Percentiles rank a stretch among this genome's conserved stretches.
Conservation (phyloP, 2,797 vertebrate genomes). For the Scyliorhinus canicula region DNA sequence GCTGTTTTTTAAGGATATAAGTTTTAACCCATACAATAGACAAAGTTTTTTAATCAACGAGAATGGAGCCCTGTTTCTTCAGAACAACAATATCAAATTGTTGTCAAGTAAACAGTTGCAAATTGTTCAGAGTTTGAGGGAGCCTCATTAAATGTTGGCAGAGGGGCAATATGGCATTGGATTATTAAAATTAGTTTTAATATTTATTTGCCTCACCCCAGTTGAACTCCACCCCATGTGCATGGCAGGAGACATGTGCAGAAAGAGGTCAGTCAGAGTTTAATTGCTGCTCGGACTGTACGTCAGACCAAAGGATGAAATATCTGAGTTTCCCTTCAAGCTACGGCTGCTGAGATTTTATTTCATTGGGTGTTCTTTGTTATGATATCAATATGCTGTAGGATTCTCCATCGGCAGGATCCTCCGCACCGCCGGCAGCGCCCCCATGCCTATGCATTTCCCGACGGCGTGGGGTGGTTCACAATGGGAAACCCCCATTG, state of each 20-base stretch:
- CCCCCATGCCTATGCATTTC: too few relatives aligned
- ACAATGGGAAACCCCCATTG: too few relatives aligned
- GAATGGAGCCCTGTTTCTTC: neutral
- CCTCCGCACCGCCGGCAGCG: too few relatives aligned
- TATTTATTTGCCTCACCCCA: too few relatives aligned
- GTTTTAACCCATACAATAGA: neutral
- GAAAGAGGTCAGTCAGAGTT: too few relatives aligned
- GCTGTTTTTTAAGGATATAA: neutral
- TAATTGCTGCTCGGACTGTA: too few relatives aligned
- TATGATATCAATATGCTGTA: neutral
- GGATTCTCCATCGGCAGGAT: too few relatives aligned
- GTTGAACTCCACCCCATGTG: neutral
- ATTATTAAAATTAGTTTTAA: too few relatives aligned
- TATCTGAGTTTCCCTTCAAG: neutral
- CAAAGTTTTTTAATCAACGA: neutral
- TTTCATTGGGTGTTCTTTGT: neutral
- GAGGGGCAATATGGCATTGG: neutral
- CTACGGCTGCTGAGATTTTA: neutral
- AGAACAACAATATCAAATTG: neutral
- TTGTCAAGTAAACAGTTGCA: neutral
- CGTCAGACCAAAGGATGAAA: neutral
- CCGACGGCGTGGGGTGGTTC: too few relatives aligned
- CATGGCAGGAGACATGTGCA: neutral
- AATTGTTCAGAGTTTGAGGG: neutral
- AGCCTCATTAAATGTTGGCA: neutral